Base-by-base conservation (phyloP, 2,113 vertebrate genomes). In the Probosciger aterrimus region DNA sequence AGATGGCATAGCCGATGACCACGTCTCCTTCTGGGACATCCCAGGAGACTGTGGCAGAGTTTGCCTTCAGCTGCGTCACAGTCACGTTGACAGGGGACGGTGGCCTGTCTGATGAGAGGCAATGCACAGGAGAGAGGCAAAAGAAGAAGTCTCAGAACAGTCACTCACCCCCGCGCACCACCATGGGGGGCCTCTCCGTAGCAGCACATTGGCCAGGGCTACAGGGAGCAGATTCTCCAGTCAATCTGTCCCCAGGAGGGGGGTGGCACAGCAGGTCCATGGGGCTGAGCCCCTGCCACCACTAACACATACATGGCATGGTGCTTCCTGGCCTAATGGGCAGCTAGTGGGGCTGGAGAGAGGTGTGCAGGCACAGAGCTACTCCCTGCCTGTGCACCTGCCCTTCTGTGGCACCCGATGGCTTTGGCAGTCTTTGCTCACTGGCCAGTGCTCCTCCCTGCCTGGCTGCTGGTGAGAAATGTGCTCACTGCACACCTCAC, bases 1-100 rank as follows among this genome's bases (percentile, higher is more conserved):
- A 98, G 94, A 99, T 99, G 69, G 99, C 99, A 95, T 99, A 99
- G 97, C 99, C 99, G 71, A 99, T 99, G 97, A 99, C 98, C 86
- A 99, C 96, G 2, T 99, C 99, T 93, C 99, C 99, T 92, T 99
- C 99, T 47, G 99, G 99, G 85, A 99, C 98, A 24, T 99, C 99
- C 99, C 99, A 99, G 82, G 98, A 99, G 59, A 99, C 98, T 6
- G 99, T 99, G 86, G 99, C 99, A 9, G 99, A 99, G 98, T 99
- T 99, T n/a, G 99, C 98, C 96, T 98, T 98, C 97, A 99, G 98
- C 94, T 99, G 98, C 19, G 98, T 99, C 97, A 99, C 98, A 11
- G 99, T 99, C 96, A 99, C 99, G 31, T 99, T 99, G 95, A 99
- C 99, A 24, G 99, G 99, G 93, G 99, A 98, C 0, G 99, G 99